Evolutionary conservation across 2,797 vertebrate species (phyloP).

Genomic region (Coccyzus lansbergi): DNA sequence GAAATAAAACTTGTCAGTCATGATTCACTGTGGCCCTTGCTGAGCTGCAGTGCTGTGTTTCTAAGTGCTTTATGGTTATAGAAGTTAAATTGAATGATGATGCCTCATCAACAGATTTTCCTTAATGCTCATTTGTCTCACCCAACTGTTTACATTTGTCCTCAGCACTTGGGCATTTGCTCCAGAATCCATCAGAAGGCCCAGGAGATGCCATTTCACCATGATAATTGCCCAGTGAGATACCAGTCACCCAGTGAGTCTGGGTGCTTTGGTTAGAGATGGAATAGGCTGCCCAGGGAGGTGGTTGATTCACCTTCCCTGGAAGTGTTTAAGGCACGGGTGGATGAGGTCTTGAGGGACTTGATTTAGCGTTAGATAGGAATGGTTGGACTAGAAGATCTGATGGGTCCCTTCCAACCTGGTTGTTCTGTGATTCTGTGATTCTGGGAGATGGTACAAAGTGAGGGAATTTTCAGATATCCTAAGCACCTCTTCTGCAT

Average conservation of each 20-base stretch:
- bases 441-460: not conserved
- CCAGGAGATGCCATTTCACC: not conserved
- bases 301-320: too few species aligned
- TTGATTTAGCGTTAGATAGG: too few species aligned
- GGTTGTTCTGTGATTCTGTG: too few species aligned
- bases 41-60: not conserved
- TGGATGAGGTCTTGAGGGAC: too few species aligned
- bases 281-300: too few species aligned
- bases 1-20: not conserved
- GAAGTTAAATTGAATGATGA: not conserved
- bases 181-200: not conserved
- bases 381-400: too few species aligned
- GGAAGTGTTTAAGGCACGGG: too few species aligned
- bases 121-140: slow-evolving; percentile 4
- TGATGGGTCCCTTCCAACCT: too few species aligned
- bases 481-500: accelerated
- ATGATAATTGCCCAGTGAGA: too few species aligned
- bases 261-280: not conserved
- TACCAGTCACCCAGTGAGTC: not conserved
- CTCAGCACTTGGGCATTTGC: not conserved
- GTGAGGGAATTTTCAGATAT: not conserved
- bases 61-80: not conserved
- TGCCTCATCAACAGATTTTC: not conserved
- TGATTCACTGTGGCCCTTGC: not conserved
- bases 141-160: not conserved